Evolutionary conservation across 2,113 vertebrate genomes (phyloP).

Genomic region (Boulengeromyrus knoepffleri): DNA sequence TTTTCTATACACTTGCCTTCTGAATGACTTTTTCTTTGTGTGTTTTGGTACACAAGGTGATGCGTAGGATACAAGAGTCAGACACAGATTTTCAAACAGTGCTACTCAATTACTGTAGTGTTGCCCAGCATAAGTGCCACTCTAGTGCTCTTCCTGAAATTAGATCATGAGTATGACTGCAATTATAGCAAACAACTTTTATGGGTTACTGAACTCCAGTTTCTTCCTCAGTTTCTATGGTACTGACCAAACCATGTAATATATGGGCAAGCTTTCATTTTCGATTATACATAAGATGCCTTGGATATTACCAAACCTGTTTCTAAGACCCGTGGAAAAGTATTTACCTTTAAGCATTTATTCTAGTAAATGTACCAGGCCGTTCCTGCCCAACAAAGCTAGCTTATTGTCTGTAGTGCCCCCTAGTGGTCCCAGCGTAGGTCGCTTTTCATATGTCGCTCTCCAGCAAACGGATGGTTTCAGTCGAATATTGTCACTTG

Average conservation of each 20-base stretch:
- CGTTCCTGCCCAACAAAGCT: not conserved
- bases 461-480: not conserved
- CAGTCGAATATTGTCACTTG: not conserved
- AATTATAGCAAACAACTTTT: not conserved
- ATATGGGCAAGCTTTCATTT: not conserved
- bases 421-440: not conserved
- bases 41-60: not conserved
- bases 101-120: not conserved
- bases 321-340: not conserved
- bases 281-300: not conserved
- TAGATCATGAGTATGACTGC: not conserved
- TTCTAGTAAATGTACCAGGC: not conserved
- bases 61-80: not conserved
- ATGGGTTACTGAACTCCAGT: not conserved
- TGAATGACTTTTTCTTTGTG: not conserved
- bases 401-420: not conserved
- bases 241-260: not conserved
- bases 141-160: not conserved
- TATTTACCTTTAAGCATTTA: not conserved
- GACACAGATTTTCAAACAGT: not conserved
- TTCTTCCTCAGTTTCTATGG: not conserved
- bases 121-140: not conserved
- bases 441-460: not conserved
- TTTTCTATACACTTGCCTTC: not conserved
- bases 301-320: not conserved